Conservation (phyloP, 2,113 vertebrate species). For the Aegithalos caudatus region DNA sequence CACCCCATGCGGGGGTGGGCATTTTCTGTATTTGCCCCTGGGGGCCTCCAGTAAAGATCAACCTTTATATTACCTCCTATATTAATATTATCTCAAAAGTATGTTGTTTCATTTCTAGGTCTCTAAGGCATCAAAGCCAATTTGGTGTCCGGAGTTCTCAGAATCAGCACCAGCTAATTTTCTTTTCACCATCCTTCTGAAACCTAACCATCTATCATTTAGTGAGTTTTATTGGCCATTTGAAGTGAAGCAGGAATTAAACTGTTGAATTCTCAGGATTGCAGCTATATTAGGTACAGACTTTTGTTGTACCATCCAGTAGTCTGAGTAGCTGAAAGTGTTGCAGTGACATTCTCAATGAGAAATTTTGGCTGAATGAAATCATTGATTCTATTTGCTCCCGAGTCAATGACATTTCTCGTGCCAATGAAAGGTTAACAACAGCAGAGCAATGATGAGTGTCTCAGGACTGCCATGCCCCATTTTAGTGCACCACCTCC, state of each 20-base stretch:
- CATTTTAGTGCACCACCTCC: neutral
- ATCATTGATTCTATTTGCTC: neutral
- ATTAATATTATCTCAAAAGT: neutral
- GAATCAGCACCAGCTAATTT: neutral
- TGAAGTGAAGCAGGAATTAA: neutral
- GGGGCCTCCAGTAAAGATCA: neutral
- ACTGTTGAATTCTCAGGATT: neutral
- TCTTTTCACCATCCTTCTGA: neutral
- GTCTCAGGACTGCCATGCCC: neutral
- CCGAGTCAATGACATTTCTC: neutral
- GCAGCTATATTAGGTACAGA: accelerated
- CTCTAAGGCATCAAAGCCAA: neutral
- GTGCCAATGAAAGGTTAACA: neutral
- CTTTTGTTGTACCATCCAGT: neutral
- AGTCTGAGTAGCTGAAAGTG: neutral
- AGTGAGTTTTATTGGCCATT: neutral
- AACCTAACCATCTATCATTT: neutral
- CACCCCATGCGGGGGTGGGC: accelerated
- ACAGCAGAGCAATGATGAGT: neutral
- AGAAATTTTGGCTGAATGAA: neutral
- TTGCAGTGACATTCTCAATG: neutral
- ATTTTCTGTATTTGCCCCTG: neutral
- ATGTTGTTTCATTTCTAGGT: neutral
- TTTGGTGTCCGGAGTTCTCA: neutral
- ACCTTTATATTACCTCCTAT: neutral